Base-by-base conservation (phyloP, 1,140 invertebrate genomes). In the Caerostris extrusa region DNA sequence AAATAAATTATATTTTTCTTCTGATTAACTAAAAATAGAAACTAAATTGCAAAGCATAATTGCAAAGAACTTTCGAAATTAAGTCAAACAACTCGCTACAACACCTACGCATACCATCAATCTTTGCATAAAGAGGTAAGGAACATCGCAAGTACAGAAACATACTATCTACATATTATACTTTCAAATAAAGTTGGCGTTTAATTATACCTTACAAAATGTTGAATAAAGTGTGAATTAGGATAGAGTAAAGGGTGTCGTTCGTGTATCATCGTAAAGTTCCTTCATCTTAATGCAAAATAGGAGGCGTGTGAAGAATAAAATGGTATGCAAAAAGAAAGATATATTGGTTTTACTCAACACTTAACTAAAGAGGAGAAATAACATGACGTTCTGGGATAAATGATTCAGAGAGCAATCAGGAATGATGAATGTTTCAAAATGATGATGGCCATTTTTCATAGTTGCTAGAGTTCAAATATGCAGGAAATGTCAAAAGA, bases 181-280 rank as follows among this genome's bases (percentile, higher is more conserved):
- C 7, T 77, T 77, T 77, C 71, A 77, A 50, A 50, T 77, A 12
- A 12, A 77, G 71, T 77, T 77, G 71, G 71, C 71, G 71, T 77
- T 77, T 77, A 77, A 77, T 77, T 77, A 77, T 77, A 77, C 10
- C 34, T 34, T 34, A 34, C 34, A 34, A 34, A 34, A 34, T 34
- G 34, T 77, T 50, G 7, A 50, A 77, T 77, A 34, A 77, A 77
- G 71, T 77, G 71, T 53, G 71, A 77, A 77, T 50, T 77, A 53
- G 71, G 14, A 77, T 12, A 77, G 5, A 3, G 19, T 12, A 34
- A 50, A 77, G 71, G 71, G 71, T 77, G 71, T 50, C 50, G 8
- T 12, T 67, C 5, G 3, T 77, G 34, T 8, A 12, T 53, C 71
- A 53, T 12, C 19, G 71, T 7, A 77, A 34, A 10, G 14, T 50